Evolutionary conservation across 2,113 vertebrate genomes (phyloP).

Genomic region (Microcebus lehilahytsara): DNA sequence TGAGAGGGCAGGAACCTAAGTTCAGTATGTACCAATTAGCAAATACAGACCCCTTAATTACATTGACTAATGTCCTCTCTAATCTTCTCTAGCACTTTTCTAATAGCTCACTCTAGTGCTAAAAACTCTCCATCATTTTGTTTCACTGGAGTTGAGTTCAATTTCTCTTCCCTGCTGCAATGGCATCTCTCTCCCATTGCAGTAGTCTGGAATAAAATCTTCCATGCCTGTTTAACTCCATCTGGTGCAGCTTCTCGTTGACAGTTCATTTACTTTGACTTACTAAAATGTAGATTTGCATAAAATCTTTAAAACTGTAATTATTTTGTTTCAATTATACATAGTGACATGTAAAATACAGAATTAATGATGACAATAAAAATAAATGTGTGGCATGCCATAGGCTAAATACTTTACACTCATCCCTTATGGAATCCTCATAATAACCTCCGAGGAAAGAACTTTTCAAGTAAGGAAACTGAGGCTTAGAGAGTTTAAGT

Average conservation of each 20-base stretch:
- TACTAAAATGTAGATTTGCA: background rate
- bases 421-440: background rate
- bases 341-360: background rate
- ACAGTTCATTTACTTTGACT: background rate
- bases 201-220: background rate
- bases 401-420: background rate
- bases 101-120: background rate
- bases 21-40: background rate
- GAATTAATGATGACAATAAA: background rate
- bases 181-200: background rate
- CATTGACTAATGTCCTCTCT: background rate
- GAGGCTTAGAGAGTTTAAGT: slow-evolving; percentile 13
- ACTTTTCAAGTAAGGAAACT: slow-evolving; percentile 53
- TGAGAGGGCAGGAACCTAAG: background rate
- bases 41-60: background rate
- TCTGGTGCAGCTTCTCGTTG: background rate
- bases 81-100: background rate
- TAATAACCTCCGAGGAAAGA: background rate
- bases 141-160: background rate
- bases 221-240: background rate
- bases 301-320: background rate
- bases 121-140: background rate
- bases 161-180: background rate
- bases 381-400: background rate
- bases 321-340: background rate